Percentiles rank a stretch among this genome's conserved stretches.
Conservation (phyloP, 2,113 vertebrate genomes). For the Leptobrachium ailaonicum region DNA sequence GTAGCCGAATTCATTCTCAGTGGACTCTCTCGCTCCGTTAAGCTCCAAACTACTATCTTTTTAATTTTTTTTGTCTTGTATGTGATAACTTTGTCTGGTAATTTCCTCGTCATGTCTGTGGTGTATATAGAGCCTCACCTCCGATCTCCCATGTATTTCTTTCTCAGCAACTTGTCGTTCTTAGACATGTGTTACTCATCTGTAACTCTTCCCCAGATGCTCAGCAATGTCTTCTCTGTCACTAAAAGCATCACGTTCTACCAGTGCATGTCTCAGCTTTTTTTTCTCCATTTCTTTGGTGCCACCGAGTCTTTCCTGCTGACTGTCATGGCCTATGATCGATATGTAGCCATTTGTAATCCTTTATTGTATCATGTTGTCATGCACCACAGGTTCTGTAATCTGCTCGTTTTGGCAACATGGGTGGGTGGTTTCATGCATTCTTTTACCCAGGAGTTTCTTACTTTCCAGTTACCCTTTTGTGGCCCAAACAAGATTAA, state of each 20-base stretch:
- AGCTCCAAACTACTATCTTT: conserved; percentile 51
- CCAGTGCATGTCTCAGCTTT: conserved; percentile 61
- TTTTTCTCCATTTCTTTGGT: conserved; percentile 63
- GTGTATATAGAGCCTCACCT: conserved; percentile 46
- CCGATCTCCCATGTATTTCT: conserved; percentile 65
- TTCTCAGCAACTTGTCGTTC: conserved; percentile 63
- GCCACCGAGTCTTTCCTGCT: conserved; percentile 65
- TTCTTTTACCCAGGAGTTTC: conserved; percentile 57
- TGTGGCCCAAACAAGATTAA: conserved; percentile 61
- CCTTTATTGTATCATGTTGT: conserved; percentile 56
- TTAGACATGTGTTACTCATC: conserved; percentile 64
- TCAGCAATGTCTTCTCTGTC: conserved; percentile 52
- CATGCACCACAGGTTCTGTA: conserved; percentile 54
- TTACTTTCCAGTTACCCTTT: conserved; percentile 59
- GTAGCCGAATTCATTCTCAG: conserved; percentile 61
- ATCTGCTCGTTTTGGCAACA: conserved; percentile 49
- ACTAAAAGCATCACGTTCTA: conserved; percentile 59
- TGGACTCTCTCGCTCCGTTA: conserved; percentile 54
- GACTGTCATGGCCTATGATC: conserved; percentile 65
- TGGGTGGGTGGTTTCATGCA: conserved; percentile 59
- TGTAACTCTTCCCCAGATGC: conserved; percentile 63
- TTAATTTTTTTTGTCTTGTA: conserved; percentile 53
- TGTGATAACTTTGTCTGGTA: conserved; percentile 55
- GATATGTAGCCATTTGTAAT: conserved; percentile 59
- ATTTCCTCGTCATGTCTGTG: conserved; percentile 54